Evolutionary conservation across 2,113 vertebrate species (phyloP), one percentile per base, ranked within the genome.

Genomic region (Propithecus coquereli): DNA sequence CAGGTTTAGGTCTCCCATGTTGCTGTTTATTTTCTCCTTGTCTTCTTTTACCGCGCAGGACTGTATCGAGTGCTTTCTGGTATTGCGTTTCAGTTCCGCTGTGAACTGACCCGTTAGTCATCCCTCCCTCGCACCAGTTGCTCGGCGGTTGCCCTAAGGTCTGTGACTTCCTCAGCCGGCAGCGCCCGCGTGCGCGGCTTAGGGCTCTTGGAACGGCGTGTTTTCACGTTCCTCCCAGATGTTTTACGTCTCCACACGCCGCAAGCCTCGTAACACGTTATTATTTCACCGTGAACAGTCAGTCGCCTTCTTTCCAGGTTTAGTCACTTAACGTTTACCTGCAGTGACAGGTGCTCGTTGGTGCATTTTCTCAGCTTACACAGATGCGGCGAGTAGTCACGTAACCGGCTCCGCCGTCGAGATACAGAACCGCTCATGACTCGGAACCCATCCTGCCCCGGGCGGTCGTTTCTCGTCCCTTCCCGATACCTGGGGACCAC

Each of bases 131-230:
- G 10, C 77, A 2, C 7, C 5, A 2, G 22, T 10, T 5, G 34
- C 2, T 37, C 16, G 20, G 30, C 17, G 7, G 27, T 70, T 34
- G 40, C 87, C 83, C 47, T 22, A 2, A 2, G 0, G 6, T 1
- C 16, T 4, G 59, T 54, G 52, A 1, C 34, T 1, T 11, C 14
- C 63, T 12, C 40, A 9, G 0, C 0, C 16, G 0, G 0, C 0
- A 0, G 6, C 1, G 6, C 43, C 18, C 22, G 14, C 27, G 6
- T 2, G 54, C 17, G 3, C 47, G 0, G 1, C 43, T 3, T 16
- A 12, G 23, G 59, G 17, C 66, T 22, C 30, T 23, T 43, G 1
- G 2, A 10, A 6, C 27, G 6, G 30, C 0, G 11, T 17, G 14
- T 40, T 25, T 22, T 52, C 59, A 1, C 0, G 16, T 8, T 32